Conservation (phyloP, 2,113 vertebrate genomes). For the Brachirus orientalis region DNA sequence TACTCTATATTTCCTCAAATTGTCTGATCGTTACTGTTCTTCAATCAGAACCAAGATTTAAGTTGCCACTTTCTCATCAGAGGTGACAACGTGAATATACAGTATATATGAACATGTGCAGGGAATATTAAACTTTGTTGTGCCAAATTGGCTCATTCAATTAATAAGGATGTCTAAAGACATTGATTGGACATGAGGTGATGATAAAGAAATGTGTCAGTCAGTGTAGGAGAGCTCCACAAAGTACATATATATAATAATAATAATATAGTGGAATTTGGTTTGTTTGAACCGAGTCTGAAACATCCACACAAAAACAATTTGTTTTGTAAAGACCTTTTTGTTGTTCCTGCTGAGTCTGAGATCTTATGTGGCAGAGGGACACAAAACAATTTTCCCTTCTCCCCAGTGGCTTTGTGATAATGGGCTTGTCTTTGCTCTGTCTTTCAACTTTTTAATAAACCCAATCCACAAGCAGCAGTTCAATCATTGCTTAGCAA, state of each 20-base stretch:
- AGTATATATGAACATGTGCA: too few species aligned
- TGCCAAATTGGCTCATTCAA: conserved; percentile 1
- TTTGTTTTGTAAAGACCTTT: conserved; percentile 3
- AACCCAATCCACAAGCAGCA: background rate
- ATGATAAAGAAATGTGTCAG: background rate
- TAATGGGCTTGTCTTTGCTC: background rate
- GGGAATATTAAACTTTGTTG: too few species aligned
- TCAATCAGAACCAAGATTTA: conserved; percentile 44
- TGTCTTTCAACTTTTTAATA: background rate
- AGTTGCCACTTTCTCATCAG: conserved; percentile 11
- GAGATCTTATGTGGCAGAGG: conserved; percentile 3
- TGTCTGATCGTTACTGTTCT: conserved; percentile 45
- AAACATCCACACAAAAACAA: background rate
- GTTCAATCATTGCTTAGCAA: too few species aligned
- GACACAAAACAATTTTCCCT: conserved; percentile 6
- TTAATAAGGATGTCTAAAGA: background rate
- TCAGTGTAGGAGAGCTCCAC: too few species aligned
- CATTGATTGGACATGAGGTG: background rate
- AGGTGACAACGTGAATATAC: conserved; percentile 10
- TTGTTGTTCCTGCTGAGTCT: conserved; percentile 4
- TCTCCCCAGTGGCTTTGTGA: background rate
- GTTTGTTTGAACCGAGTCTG: background rate
- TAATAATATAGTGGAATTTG: background rate
- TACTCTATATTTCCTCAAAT: conserved; percentile 48
- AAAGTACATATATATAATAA: too few species aligned